Conservation (phyloP, 2,797 vertebrate genomes). For the Lepus townsendii region DNA sequence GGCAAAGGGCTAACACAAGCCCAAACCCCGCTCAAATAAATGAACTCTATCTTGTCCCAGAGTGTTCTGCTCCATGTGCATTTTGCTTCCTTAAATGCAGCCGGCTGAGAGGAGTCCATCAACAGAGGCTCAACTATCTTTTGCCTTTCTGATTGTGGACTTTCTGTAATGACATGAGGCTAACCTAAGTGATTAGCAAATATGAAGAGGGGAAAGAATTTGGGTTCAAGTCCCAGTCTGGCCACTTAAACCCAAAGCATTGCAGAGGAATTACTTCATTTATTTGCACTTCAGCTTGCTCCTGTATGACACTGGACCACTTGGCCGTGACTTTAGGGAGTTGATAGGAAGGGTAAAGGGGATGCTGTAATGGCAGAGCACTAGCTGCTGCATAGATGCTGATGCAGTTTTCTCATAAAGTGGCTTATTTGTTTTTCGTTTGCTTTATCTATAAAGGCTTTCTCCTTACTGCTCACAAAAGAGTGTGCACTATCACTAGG, state of each 20-base stretch:
- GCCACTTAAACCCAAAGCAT: neutral
- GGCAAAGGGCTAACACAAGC: neutral
- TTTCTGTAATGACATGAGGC: neutral
- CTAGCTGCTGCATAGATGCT: neutral
- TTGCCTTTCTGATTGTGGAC: neutral
- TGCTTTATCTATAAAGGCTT: neutral
- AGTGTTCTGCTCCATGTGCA: neutral
- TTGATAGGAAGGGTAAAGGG: neutral
- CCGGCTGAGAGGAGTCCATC: neutral
- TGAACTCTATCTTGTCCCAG: neutral
- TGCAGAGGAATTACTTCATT: constrained; percentile 5
- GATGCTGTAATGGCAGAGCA: neutral
- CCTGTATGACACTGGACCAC: neutral
- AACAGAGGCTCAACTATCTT: neutral
- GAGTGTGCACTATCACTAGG: neutral
- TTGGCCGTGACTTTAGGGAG: neutral
- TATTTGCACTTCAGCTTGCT: neutral
- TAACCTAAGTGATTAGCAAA: constrained; percentile 31
- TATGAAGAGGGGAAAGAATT: neutral
- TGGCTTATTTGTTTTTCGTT: neutral
- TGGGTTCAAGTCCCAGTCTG: neutral
- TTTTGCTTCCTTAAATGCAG: neutral
- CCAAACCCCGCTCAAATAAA: neutral
- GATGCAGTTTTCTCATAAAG: neutral
- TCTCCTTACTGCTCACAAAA: neutral